Conservation (phyloP, 1,140 invertebrate genomes). For the Danaus melanippus region DNA sequence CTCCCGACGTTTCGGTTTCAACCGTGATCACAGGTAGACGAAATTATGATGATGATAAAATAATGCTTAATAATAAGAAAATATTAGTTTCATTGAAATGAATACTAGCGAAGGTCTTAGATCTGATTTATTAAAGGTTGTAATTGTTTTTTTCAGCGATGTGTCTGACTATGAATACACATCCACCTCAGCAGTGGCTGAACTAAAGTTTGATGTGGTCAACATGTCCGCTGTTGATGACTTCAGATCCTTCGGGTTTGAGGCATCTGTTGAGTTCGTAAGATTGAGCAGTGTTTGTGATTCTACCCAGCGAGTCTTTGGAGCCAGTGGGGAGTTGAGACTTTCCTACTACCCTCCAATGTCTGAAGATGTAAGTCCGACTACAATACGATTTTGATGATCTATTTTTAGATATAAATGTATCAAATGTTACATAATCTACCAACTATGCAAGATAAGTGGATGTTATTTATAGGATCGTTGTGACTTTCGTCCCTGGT, state of each 20-base stretch:
- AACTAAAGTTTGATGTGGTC: conserved; percentile 85
- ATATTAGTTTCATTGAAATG: too few species aligned
- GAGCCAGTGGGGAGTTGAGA: conserved; percentile 83
- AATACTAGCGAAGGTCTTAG: too few species aligned
- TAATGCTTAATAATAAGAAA: too few species aligned
- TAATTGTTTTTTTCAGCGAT: conserved; percentile 41
- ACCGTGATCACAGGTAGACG: too few species aligned
- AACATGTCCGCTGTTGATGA: conserved; percentile 89
- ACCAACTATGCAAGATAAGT: background rate
- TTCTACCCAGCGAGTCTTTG: conserved; percentile 78
- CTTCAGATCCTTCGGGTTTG: conserved; percentile 86
- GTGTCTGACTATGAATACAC: conserved; percentile 78
- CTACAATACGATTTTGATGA: background rate
- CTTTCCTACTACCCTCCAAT: conserved; percentile 73
- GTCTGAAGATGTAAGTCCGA: conserved; percentile 55
- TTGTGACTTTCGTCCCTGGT: conserved; percentile 83
- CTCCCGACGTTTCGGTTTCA: too few species aligned
- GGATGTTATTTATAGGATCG: conserved; percentile 74
- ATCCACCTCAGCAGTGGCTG: conserved; percentile 82
- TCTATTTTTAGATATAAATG: background rate
- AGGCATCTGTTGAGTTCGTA: conserved; percentile 87
- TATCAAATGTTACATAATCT: background rate
- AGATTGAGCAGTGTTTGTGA: conserved; percentile 77
- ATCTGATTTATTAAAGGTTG: too few species aligned
- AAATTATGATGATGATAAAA: too few species aligned